phyloP scores from a whole-genome alignment of 2,797 vertebrate species.

The Pipistrellus pipistrellus region DNA sequence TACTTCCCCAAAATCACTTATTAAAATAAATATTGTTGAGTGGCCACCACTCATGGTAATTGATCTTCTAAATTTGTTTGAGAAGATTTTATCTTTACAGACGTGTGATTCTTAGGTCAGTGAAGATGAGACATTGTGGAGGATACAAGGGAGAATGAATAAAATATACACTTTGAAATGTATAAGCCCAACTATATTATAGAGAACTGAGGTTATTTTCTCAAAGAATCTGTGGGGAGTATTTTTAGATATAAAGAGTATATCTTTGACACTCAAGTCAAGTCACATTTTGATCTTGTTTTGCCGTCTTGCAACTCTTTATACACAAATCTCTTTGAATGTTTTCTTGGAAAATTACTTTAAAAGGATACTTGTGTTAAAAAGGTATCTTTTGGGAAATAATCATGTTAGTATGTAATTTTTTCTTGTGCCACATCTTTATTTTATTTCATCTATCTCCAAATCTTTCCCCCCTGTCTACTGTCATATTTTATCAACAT shows the following conservation, averaged over 20 bases:
- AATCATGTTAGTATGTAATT: neutral
- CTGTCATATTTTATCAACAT: neutral
- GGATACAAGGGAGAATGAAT: neutral
- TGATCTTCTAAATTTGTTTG: slow-evolving; percentile 21
- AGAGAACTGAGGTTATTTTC: neutral
- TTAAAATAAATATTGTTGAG: neutral
- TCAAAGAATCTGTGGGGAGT: neutral
- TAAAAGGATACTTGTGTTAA: neutral
- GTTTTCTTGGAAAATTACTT: slow-evolving; percentile 2
- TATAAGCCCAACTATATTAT: neutral
- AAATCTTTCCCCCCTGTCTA: neutral
- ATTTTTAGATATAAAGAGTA: neutral
- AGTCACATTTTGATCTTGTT: neutral
- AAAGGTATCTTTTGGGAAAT: neutral
- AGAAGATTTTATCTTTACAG: slow-evolving; percentile 3
- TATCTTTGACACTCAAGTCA: neutral
- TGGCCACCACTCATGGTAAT: neutral
- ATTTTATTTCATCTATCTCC: neutral
- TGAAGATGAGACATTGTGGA: neutral
- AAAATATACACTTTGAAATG: neutral
- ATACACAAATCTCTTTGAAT: neutral
- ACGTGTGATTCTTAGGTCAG: neutral
- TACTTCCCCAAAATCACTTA: neutral
- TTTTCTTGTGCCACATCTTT: neutral
- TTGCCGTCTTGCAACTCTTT: neutral